Base-by-base conservation (phyloP, 2,888 invertebrate genomes). In the Cerastoderma edule region DNA sequence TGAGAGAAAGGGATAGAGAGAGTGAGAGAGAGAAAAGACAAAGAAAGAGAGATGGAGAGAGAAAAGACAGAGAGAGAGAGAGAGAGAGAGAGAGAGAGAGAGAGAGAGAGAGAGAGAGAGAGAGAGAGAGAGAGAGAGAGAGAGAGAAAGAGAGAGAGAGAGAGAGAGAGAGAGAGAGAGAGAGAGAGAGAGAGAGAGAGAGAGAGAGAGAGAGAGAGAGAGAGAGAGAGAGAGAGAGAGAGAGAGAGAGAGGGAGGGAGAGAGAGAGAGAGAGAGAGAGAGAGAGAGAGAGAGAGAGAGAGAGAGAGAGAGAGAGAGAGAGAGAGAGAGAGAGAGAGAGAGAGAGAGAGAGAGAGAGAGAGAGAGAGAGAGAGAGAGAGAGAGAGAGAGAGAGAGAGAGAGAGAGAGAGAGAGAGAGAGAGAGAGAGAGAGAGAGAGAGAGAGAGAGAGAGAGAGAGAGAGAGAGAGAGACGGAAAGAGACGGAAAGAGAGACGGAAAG, bases 101-200 rank as follows among this genome's bases (percentile, higher is more conserved):
- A 53, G 53, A 53, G 53, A 53, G 53, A 53, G 53, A 53, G 53
- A 53, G 53, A 53, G 53, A 53, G 53, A 53, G 53, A 53, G 53
- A 53, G 53, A 53, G 53, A 53, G 53, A 53, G 53, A 53, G 53
- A 22, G 53, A 22, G 22, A 22, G 22, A 22, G 53, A 53, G 53
- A 53, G 53, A 22, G 53, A 53, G 53, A 53, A 22, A 22, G 53
- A 22, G 22, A 22, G 22, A 22, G 53, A 53, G 53, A 53, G 53
- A 22, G 53, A 53, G 53, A 53, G 53, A 22, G 53, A 53, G 53
- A 53, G 53, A 22, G 53, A 53, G 53, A 53, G 53, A 22, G 53
- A 53, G 53, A 53, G 53, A 22, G 53, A 53, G 53, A 53, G 53
- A 53, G 53, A 53, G 53, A 53, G 53, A 53, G 53, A 53, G 53